Base-by-base conservation (phyloP, 2,797 vertebrate genomes). In the Neosilurus hyrtlii region DNA sequence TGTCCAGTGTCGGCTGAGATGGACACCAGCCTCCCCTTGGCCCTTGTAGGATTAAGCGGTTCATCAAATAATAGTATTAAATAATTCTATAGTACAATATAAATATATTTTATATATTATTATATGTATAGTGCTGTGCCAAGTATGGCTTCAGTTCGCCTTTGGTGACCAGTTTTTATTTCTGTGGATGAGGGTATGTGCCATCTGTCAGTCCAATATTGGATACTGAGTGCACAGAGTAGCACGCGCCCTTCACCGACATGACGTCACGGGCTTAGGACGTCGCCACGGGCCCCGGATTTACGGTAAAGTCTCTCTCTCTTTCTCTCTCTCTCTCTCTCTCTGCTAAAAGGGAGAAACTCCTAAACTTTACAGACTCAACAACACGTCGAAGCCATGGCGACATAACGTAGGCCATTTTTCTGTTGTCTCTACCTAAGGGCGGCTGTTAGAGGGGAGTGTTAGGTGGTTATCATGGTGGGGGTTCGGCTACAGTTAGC, bases 261-360 rank as follows among this genome's bases (percentile, higher is more conserved):
- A 49, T 86, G 87, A 93, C 92, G 94, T 95, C 94, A 94, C 90
- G 54, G 82, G 8, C 62, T 63, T 89, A 90, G 92, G 90, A 91
- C 84, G 91, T 90, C 74, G 84, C 70, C 86, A 89, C 15, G 86
- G 94, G 94, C 94, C 94, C 35, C 26, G 67, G 67, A 72, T 72
- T 15, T 22, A 81, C 75, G 61, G 61, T n/a, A 30, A 51, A 65
- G 43, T 52, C 15, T 65, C 43, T 78, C 43, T 43, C 3, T 4
- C 43, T 43, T 3, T 43, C 43, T 43, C 43, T 43, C 3, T 4
- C 43, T 43, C 8, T 43, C 43, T 43, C 43, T 43, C 43, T 43
- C 61, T 26, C 43, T 51, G 76, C 43, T n/a, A 78, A 78, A 63
- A 18, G 22, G 1, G 76, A 78, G 20, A 78, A 52, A 65, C 76